phyloP scores from a whole-genome alignment of 1,140 invertebrate genomes.

The Saccostrea cuccullata region DNA sequence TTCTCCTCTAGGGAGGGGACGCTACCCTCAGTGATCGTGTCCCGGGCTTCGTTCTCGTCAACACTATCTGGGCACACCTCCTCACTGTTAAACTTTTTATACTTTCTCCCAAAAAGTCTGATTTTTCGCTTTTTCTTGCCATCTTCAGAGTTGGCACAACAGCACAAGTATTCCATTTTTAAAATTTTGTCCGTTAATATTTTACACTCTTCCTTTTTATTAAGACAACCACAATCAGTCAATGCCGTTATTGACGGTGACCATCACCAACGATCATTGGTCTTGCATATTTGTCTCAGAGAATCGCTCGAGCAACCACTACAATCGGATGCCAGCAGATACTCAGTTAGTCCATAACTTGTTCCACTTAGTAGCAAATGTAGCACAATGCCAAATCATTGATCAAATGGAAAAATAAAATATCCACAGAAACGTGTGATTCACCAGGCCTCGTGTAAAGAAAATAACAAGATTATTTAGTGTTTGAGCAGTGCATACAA shows the following conservation, averaged over 20 bases:
- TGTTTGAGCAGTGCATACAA: background rate
- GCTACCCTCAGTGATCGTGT: background rate
- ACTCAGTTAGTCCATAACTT: slow-evolving; percentile 5
- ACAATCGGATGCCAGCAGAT: background rate
- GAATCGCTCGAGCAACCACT: background rate
- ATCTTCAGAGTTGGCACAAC: background rate
- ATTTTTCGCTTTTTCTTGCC: background rate
- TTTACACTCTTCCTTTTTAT: background rate
- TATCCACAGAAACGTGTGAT: slow-evolving; percentile 26
- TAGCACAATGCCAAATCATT: slow-evolving; percentile 37
- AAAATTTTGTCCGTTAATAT: background rate
- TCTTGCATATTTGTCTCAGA: background rate
- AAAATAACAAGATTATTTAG: slow-evolving; percentile 19
- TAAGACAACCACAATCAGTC: background rate
- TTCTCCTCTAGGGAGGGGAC: background rate
- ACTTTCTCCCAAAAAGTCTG: background rate
- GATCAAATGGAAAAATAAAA: slow-evolving; percentile 31
- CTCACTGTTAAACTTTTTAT: background rate
- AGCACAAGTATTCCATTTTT: slow-evolving; percentile 26
- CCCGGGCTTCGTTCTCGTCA: background rate
- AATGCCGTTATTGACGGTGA: background rate
- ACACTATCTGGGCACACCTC: background rate
- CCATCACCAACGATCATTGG: background rate
- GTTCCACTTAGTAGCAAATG: slow-evolving; percentile 19
- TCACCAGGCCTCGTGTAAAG: slow-evolving; percentile 18